These are phyloP conservation scores for Agelaius phoeniceus DNA, from an alignment of 2,113 vertebrate genomes.

Conservation along the genomic window DNA sequence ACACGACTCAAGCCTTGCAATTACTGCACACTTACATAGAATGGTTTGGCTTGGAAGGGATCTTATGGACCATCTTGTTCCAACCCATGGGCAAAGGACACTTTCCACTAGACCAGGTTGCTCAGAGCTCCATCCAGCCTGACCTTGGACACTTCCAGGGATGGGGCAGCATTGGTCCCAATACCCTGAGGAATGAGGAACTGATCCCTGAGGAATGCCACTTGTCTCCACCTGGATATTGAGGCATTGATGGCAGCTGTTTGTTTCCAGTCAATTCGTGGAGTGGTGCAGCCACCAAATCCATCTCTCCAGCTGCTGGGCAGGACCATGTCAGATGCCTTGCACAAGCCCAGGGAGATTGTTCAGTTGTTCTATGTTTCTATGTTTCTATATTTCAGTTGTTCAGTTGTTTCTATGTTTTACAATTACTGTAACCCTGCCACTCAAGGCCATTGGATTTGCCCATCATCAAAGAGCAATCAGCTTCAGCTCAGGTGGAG, in stretches of 20 bases:
- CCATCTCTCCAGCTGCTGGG: background rate
- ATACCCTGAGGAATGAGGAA: background rate
- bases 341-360: background rate
- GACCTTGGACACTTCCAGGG: background rate
- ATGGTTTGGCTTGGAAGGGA: background rate
- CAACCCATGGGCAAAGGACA: background rate
- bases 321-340: background rate
- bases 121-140: background rate
- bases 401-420: too few relatives aligned
- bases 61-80: background rate
- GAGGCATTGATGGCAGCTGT: background rate
- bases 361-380: background rate
- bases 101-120: background rate
- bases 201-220: background rate
- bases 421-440: background rate
- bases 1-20: background rate
- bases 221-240: background rate
- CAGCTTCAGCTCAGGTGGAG: background rate
- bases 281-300: background rate
- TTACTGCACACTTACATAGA: background rate
- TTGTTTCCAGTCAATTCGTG: background rate
- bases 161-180: fast-evolving
- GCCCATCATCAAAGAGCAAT: background rate
- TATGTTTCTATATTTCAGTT: too few relatives aligned
- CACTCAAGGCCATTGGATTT: background rate